These are phyloP conservation scores for Idaea straminata DNA, from an alignment of 2,888 invertebrate species.

Conservation along the genomic window DNA sequence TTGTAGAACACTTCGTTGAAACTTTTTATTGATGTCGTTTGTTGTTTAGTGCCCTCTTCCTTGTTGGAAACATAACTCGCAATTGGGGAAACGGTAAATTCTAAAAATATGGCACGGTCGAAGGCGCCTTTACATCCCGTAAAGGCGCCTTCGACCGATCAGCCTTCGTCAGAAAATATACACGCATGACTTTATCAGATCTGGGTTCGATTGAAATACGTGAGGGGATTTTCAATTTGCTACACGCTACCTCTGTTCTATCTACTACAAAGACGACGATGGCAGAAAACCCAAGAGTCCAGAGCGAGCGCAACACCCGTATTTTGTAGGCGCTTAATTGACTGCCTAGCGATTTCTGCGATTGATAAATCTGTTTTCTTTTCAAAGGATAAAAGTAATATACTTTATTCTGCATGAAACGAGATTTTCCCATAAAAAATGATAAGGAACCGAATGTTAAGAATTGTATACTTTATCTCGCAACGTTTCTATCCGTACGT, in stretches of 20 bases:
- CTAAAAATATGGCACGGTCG: conserved; percentile 8
- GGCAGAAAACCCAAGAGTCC: conserved; percentile 19
- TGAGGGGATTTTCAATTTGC: conserved; percentile 53
- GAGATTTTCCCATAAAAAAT: not conserved
- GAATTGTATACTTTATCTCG: not conserved
- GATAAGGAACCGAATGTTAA: not conserved
- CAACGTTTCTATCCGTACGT: not conserved
- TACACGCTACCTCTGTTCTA: conserved; percentile 17
- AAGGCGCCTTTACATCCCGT: too few species aligned
- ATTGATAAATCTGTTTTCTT: not conserved
- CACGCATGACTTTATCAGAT: conserved; percentile 48
- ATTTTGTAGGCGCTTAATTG: conserved; percentile 42
- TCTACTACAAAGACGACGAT: not conserved
- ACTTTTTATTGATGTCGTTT: conserved; percentile 1
- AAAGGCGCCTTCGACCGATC: conserved; percentile 16
- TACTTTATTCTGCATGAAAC: too few species aligned
- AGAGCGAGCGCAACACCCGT: conserved; percentile 35
- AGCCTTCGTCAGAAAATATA: conserved; percentile 36
- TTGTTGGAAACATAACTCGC: not conserved
- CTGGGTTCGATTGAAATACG: conserved; percentile 69
- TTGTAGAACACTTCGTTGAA: conserved; percentile 12
- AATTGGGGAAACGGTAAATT: conserved; percentile 5
- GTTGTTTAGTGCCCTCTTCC: not conserved
- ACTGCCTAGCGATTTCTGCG: conserved; percentile 32
- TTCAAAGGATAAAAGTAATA: not conserved